Conservation (phyloP, 64 coral and sea anemone genomes). For the Orbicella faveolata region DNA sequence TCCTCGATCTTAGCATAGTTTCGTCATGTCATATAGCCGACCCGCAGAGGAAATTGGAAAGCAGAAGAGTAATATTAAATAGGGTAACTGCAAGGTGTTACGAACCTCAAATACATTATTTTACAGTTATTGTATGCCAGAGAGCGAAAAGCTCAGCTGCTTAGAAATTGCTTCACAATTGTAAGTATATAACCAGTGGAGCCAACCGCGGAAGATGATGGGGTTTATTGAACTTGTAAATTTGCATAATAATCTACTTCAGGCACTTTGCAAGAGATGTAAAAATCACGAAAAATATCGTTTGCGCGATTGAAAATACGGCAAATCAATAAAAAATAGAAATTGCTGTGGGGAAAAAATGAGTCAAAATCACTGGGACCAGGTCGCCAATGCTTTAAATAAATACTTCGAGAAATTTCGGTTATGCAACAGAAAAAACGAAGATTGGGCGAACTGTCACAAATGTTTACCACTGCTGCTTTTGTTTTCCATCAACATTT, state of each 20-base stretch:
- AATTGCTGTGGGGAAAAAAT: neutral
- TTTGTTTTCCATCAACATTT: too few relatives aligned
- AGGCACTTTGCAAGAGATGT: neutral
- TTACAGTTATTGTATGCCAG: neutral
- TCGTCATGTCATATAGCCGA: neutral
- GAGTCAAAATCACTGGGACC: neutral
- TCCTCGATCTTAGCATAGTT: constrained; percentile 11
- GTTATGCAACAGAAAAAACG: too few relatives aligned
- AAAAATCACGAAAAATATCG: neutral
- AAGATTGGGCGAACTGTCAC: too few relatives aligned
- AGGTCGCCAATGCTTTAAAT: neutral
- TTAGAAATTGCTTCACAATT: neutral
- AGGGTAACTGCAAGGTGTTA: neutral
- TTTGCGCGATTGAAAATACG: neutral
- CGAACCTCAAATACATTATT: neutral
- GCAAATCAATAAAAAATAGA: neutral
- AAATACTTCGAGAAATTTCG: too few relatives aligned
- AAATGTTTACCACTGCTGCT: too few relatives aligned
- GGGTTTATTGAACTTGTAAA: neutral
- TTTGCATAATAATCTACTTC: neutral
- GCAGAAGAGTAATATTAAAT: neutral
- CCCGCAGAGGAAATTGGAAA: neutral
- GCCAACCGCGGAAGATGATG: neutral
- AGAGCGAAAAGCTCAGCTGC: neutral
- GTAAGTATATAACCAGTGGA: neutral